phyloP scores from a whole-genome alignment of 2,113 vertebrate genomes.

The Oophaga pumilio region DNA sequence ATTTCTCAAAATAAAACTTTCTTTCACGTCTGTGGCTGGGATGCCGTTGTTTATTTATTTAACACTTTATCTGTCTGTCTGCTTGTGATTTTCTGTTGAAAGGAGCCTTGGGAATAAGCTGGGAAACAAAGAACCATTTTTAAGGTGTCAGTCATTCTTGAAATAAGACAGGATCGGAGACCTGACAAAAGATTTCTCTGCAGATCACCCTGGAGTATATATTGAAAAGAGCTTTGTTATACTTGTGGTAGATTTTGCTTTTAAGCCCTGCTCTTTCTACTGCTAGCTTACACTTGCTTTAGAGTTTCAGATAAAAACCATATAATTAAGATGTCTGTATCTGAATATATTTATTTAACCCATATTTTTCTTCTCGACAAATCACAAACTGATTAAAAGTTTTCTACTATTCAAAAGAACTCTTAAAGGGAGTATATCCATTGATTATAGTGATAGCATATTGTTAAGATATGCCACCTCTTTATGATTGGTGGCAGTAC shows the following conservation, averaged over 20 bases:
- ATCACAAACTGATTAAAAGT: too few relatives aligned
- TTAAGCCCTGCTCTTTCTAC: neutral
- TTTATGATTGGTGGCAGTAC: too few relatives aligned
- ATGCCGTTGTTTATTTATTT: slow-evolving; percentile 43
- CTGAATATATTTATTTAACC: neutral
- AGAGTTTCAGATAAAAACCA: neutral
- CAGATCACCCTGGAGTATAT: slow-evolving; percentile 21
- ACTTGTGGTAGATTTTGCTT: neutral
- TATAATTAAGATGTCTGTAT: neutral
- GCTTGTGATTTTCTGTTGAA: slow-evolving; percentile 28
- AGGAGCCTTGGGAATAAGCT: slow-evolving; percentile 32
- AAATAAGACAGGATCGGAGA: slow-evolving; percentile 23
- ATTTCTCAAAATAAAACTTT: neutral
- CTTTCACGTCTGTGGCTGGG: neutral
- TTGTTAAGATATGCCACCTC: too few relatives aligned
- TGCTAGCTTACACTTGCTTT: neutral
- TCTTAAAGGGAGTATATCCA: too few relatives aligned
- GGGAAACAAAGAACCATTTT: slow-evolving; percentile 28
- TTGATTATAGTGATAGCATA: too few relatives aligned
- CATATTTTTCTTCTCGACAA: too few relatives aligned
- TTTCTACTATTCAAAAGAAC: too few relatives aligned
- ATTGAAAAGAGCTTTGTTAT: slow-evolving; percentile 4
- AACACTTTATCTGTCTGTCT: slow-evolving; percentile 20
- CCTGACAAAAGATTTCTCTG: slow-evolving; percentile 22
- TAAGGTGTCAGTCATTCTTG: slow-evolving; percentile 37